Base-by-base conservation (phyloP, 2,888 invertebrate genomes). In the Cheilosia urbana region DNA sequence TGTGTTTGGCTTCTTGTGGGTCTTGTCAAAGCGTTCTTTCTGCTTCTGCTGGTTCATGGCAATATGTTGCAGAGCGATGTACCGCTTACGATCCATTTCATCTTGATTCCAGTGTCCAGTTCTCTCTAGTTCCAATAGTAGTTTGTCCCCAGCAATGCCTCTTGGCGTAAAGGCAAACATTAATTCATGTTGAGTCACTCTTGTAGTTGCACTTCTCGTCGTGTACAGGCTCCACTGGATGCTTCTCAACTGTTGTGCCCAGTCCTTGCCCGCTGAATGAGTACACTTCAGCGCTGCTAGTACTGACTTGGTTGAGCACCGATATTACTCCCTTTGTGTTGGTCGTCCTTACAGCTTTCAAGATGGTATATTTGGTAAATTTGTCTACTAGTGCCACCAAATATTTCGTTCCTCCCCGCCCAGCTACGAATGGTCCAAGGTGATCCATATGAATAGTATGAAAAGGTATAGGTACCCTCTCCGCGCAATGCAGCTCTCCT, bases 241-340 rank as follows among this genome's bases (percentile, higher is more conserved):
- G 27, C 15, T 60, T 17, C 42, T 60, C n/a, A 60, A 17, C 19
- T 60, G 27, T 45, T 45, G 60, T 7, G 42, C 17, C 60, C 60
- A 60, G 60, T 60, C 60, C 24, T 24, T 60, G 3, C 45, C 42
- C 1, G n/a, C 24, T n/a, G 27, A 27, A 45, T 45, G 13, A 42
- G 24, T n/a, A n/a, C 62, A 24, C 90, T 45, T 45, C 4, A 60
- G 17, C 7, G 42, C 60, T 42, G 42, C 60, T 24, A 62, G 15
- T 24, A 53, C 47, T 57, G 15, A 82, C 55, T 11, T 76, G 45
- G 15, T 27, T 53, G 19, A 71, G 55, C 11, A 47, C 63, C 0
- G 40, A 42, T 60, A 15, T 40, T 2, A 60, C 24, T 17, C 24
- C 42, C 60, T 60, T 60, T 42, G 13, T 24, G 6, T 60, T 40